Evolutionary conservation across 2,797 vertebrate genomes (phyloP).

Genomic region (Myotis daubentonii): DNA sequence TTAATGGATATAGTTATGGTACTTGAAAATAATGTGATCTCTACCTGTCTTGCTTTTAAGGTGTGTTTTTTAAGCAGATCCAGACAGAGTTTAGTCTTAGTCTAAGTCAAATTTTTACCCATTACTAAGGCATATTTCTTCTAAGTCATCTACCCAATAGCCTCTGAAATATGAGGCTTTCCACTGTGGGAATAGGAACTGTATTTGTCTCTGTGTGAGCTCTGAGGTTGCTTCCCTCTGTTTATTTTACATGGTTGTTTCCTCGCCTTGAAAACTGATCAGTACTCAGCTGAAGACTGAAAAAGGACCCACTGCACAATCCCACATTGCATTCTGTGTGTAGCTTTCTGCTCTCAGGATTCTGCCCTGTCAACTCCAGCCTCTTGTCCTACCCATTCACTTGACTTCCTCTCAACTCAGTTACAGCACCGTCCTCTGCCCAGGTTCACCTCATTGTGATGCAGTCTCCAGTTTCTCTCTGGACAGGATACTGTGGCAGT

Average conservation of each 20-base stretch:
- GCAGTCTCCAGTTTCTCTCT: neutral
- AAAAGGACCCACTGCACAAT: no score
- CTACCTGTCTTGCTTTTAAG: neutral
- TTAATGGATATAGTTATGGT: neutral
- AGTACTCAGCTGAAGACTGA: neutral
- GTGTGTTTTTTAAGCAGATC: neutral
- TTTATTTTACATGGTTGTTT: neutral
- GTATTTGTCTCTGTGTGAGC: neutral
- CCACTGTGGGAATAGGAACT: neutral
- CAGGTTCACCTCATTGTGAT: neutral
- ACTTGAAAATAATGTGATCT: neutral
- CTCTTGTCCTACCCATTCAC: neutral
- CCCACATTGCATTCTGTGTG: no score
- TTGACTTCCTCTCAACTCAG: neutral
- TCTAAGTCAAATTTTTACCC: neutral
- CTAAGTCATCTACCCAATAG: neutral
- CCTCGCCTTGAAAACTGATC: neutral
- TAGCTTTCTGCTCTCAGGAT: no score
- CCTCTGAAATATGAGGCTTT: neutral
- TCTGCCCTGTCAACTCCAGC: neutral
- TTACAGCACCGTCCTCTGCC: fast-evolving
- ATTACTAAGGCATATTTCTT: neutral
- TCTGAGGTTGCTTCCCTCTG: neutral
- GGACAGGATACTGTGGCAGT: neutral
- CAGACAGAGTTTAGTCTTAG: neutral